phyloP scores from a whole-genome alignment of 2,113 vertebrate genomes.

The Engraulis encrasicolus region DNA sequence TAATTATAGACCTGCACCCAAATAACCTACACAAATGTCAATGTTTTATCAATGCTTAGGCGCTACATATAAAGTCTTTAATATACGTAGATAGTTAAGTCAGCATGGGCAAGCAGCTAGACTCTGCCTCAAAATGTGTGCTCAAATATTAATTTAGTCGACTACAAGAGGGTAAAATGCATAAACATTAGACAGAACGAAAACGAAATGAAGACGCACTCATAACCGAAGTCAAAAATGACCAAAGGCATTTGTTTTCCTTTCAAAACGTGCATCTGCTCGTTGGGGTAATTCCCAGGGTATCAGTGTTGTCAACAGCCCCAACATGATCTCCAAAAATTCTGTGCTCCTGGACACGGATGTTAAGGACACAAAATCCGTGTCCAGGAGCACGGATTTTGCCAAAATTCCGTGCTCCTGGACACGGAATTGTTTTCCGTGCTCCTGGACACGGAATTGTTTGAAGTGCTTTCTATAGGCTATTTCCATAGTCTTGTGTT shows the following conservation, averaged over 20 bases:
- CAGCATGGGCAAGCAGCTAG: background rate
- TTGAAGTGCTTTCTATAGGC: too few species aligned
- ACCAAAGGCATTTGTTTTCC: slow-evolving; percentile 17
- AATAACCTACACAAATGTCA: background rate
- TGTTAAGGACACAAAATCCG: too few species aligned
- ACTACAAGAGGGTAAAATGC: background rate
- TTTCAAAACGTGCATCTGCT: background rate
- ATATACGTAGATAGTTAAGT: background rate
- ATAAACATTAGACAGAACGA: background rate
- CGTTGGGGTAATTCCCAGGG: background rate
- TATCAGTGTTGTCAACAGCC: slow-evolving; percentile 9
- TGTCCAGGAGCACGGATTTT: too few species aligned
- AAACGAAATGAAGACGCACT: background rate
- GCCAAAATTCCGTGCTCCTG: too few species aligned
- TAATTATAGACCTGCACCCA: too few species aligned
- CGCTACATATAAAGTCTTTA: background rate
- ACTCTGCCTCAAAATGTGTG: background rate
- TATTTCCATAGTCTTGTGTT: too few species aligned
- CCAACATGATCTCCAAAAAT: too few species aligned
- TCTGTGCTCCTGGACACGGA: too few species aligned
- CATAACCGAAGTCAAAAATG: slow-evolving; percentile 1
- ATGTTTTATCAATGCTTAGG: background rate
- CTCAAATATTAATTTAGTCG: background rate
- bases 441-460: too few species aligned
- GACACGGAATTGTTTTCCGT: too few species aligned